Evolutionary conservation across 2,888 invertebrate species (phyloP).

Genomic region (Pterostichus madidus): DNA sequence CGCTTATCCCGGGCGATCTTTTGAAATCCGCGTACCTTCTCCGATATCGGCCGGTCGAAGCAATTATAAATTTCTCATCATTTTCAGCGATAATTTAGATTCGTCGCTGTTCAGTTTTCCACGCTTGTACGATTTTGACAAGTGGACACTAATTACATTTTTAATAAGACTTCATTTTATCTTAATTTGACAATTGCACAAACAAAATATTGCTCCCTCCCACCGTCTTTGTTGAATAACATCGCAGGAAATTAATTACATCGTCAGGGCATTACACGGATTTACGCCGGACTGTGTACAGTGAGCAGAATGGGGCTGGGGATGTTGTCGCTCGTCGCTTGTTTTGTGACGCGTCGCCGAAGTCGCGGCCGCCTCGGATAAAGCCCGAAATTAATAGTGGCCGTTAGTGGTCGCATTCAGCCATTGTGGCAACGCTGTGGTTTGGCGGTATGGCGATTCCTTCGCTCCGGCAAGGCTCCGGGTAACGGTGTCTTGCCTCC

Average conservation of each 20-base stretch:
- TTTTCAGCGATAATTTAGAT: not conserved
- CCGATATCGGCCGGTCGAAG: conserved; percentile 20
- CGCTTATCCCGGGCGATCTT: not conserved
- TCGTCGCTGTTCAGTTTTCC: not conserved
- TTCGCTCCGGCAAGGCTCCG: conserved; percentile 4
- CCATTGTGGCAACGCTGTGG: conserved; percentile 52
- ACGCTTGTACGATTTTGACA: not conserved
- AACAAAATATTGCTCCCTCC: no score
- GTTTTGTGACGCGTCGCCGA: conserved; percentile 23
- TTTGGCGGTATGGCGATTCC: not conserved
- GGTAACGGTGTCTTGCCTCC: not conserved
- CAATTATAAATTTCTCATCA: conserved; percentile 23
- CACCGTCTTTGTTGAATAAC: conserved; percentile 4
- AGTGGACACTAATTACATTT: conserved; percentile 17
- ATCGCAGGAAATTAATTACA: conserved; percentile 49
- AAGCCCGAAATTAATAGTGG: conserved; percentile 64
- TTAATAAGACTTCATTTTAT: not conserved
- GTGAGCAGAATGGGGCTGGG: not conserved
- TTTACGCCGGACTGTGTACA: conserved; percentile 41
- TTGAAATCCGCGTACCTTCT: conserved; percentile 27
- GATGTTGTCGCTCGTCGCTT: conserved; percentile 32
- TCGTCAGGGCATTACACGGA: conserved; percentile 45
- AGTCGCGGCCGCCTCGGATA: conserved; percentile 42
- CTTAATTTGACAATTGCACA: not conserved
- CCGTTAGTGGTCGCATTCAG: conserved; percentile 63